Percentiles rank a stretch among this genome's conserved stretches.
Evolutionary conservation across 2,888 invertebrate species (phyloP).

Genomic region (Mechanitis mazaeus): DNA sequence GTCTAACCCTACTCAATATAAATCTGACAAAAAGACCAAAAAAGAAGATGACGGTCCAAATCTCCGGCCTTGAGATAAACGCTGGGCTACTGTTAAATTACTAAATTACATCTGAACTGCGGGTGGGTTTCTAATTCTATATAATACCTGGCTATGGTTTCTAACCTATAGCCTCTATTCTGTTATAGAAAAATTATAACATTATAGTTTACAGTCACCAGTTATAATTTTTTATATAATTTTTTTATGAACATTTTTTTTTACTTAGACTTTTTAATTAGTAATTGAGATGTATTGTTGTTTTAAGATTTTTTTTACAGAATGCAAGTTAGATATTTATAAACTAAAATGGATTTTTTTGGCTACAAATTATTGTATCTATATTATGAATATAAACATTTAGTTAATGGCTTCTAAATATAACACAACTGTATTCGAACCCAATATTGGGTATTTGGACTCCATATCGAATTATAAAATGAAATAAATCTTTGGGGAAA

Average conservation of each 20-base stretch:
- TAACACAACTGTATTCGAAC: constrained; percentile 30
- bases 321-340: too few species aligned
- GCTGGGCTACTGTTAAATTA: constrained; percentile 46
- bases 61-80: constrained; percentile 39
- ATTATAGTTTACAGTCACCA: too few species aligned
- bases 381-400: too few species aligned
- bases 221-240: too few species aligned
- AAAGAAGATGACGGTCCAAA: constrained; percentile 27
- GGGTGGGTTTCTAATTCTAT: constrained; percentile 17
- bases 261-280: too few species aligned
- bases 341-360: too few species aligned
- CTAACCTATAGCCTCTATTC: background rate
- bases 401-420: constrained; percentile 21
- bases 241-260: too few species aligned
- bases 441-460: constrained; percentile 53
- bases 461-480: constrained; percentile 64
- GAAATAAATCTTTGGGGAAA: constrained; percentile 54
- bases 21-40: constrained; percentile 16
- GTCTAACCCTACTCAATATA: background rate
- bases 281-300: too few species aligned
- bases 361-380: too few species aligned
- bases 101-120: constrained; percentile 33
- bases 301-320: too few species aligned
- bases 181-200: too few species aligned
- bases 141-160: constrained; percentile 15